Conservation (phyloP, 2,797 vertebrate genomes). For the Melanotaenia boesemani region DNA sequence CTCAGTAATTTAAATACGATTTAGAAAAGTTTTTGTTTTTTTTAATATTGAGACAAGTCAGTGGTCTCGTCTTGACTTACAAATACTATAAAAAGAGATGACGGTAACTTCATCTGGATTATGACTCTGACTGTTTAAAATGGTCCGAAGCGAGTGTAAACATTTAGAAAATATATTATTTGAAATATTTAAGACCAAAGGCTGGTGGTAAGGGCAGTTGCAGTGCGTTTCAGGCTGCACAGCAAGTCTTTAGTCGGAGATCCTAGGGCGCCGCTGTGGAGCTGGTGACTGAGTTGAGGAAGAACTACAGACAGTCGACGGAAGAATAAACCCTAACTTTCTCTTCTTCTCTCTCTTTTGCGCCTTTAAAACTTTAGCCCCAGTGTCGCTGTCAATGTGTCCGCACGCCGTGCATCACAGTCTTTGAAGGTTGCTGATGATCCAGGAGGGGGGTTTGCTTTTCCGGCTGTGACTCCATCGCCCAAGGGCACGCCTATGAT, state of each 20-base stretch:
- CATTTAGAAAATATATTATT: slow-evolving; percentile 6
- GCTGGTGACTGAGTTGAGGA: slow-evolving; percentile 22
- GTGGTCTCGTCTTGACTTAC: slow-evolving; percentile 55
- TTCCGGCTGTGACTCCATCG: slow-evolving; percentile 86
- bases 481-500: slow-evolving; percentile 88
- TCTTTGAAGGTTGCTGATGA: slow-evolving; percentile 87
- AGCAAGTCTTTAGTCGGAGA: slow-evolving; percentile 30
- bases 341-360: slow-evolving; percentile 38
- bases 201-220: background rate
- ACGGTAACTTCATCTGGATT: slow-evolving; percentile 39
- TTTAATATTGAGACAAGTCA: background rate
- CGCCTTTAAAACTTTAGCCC: slow-evolving; percentile 52
- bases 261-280: slow-evolving; percentile 50
- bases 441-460: slow-evolving; percentile 82
- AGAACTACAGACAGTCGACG: slow-evolving; percentile 35
- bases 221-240: slow-evolving; percentile 33
- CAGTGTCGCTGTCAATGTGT: slow-evolving; percentile 65
- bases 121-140: slow-evolving; percentile 6
- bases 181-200: slow-evolving; percentile 10
- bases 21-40: background rate
- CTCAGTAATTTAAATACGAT: slow-evolving; percentile 13
- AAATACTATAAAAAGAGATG: background rate
- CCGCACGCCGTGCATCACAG: slow-evolving; percentile 79
- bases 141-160: slow-evolving; percentile 18
- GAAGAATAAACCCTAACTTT: slow-evolving; percentile 53